phyloP scores from a whole-genome alignment of 2,113 vertebrate genomes.

The Parotia lawesii region DNA sequence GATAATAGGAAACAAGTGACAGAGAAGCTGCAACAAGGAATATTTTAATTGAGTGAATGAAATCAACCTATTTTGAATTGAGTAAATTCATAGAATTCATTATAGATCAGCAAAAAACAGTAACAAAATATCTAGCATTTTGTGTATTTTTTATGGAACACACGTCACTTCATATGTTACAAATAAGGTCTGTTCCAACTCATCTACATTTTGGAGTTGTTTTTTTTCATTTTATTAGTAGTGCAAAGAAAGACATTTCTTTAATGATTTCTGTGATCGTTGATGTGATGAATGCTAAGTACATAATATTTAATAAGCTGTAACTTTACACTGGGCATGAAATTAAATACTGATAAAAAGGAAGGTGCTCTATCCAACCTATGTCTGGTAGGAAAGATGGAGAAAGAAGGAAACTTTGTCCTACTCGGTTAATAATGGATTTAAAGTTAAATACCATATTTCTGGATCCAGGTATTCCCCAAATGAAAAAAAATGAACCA shows the following conservation, averaged over 20 bases:
- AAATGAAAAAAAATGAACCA: background rate
- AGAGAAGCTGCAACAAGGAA: background rate
- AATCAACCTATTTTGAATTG: background rate
- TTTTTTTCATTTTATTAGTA: background rate
- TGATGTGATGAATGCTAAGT: background rate
- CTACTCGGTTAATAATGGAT: background rate
- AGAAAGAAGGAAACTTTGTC: background rate
- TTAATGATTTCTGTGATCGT: background rate
- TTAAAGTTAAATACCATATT: background rate
- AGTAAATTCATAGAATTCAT: background rate
- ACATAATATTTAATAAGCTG: background rate
- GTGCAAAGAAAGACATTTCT: background rate
- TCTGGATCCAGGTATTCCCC: background rate
- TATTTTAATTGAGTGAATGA: background rate
- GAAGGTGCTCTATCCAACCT: background rate
- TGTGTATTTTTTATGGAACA: background rate
- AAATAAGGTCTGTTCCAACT: background rate
- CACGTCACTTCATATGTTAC: background rate
- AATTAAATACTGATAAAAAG: background rate
- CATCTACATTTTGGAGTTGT: background rate
- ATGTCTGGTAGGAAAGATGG: background rate
- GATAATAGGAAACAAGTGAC: background rate
- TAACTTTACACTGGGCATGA: background rate
- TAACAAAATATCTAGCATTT: background rate
- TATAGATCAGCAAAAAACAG: background rate